These are phyloP conservation scores for Allophyes oxyacanthae DNA, from an alignment of 2,888 invertebrate genomes.

Conservation along the genomic window DNA sequence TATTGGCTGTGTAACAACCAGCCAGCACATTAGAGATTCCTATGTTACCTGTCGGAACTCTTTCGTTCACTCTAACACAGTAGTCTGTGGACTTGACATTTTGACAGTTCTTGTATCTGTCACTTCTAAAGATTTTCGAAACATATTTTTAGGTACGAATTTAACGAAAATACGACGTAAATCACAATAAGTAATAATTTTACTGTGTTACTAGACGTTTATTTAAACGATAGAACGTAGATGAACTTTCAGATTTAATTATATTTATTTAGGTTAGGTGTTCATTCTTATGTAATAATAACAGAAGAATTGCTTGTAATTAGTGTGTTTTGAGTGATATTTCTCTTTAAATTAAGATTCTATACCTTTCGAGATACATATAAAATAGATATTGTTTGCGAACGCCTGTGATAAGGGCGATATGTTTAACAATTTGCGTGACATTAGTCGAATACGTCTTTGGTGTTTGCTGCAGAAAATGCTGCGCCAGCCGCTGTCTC, in stretches of 20 bases:
- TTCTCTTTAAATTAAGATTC: slow-evolving; percentile 9
- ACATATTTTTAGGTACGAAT: slow-evolving; percentile 71
- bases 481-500: slow-evolving; percentile 93
- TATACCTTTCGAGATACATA: slow-evolving; percentile 1
- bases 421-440: slow-evolving; percentile 28
- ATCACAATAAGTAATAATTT: slow-evolving; percentile 48
- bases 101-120: slow-evolving; percentile 69
- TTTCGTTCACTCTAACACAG: too few species aligned
- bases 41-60: too few species aligned
- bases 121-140: slow-evolving; percentile 61
- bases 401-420: slow-evolving; percentile 11
- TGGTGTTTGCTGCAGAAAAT: slow-evolving; percentile 86
- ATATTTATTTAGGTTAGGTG: slow-evolving; percentile 79
- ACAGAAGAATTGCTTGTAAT: slow-evolving; percentile 71
- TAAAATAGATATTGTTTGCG: slow-evolving; percentile 2
- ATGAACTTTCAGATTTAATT: slow-evolving; percentile 17
- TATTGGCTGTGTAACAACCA: too few species aligned
- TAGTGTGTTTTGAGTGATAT: slow-evolving; percentile 35
- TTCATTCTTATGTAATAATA: slow-evolving; percentile 87
- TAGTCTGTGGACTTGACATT: slow-evolving; percentile 61
- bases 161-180: slow-evolving; percentile 62
- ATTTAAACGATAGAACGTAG: slow-evolving; percentile 11
- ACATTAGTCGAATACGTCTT: slow-evolving; percentile 52
- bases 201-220: slow-evolving; percentile 7
- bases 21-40: too few species aligned